phyloP scores from a whole-genome alignment of 1,140 invertebrate genomes.

The Saccostrea cuccullata region DNA sequence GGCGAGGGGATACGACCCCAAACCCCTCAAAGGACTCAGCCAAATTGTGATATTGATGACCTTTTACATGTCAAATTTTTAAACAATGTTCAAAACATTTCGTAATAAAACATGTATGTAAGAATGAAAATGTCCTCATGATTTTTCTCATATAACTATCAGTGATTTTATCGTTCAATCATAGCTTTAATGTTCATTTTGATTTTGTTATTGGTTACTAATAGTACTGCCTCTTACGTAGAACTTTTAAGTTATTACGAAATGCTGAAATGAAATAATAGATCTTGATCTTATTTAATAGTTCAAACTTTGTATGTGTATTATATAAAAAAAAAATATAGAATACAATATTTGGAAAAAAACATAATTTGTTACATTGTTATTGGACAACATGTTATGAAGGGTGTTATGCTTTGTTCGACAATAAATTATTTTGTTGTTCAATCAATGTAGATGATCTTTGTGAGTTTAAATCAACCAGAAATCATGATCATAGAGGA shows the following conservation, averaged over 20 bases:
- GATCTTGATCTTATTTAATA: background rate
- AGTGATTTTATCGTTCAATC: background rate
- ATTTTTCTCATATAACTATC: background rate
- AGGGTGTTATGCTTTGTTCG: background rate
- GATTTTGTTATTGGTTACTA: background rate
- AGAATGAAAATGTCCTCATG: background rate
- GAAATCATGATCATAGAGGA: no score
- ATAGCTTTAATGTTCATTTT: conserved; percentile 30
- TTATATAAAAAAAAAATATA: no score
- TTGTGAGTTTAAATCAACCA: no score
- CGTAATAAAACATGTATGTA: background rate
- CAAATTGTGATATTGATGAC: conserved; percentile 28
- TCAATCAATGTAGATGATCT: no score
- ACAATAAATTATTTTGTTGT: no score
- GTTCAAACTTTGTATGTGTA: conserved; percentile 23
- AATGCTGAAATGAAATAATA: background rate
- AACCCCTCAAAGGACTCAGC: background rate
- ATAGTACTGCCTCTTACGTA: background rate
- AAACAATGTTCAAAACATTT: background rate
- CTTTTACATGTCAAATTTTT: background rate
- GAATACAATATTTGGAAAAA: conserved; percentile 24
- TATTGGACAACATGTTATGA: background rate
- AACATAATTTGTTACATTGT: background rate
- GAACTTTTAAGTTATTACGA: background rate
- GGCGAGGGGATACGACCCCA: background rate